These are phyloP conservation scores for Drosophila pseudotalamancana DNA, from an alignment of 2,888 invertebrate genomes.

Conservation along the genomic window DNA sequence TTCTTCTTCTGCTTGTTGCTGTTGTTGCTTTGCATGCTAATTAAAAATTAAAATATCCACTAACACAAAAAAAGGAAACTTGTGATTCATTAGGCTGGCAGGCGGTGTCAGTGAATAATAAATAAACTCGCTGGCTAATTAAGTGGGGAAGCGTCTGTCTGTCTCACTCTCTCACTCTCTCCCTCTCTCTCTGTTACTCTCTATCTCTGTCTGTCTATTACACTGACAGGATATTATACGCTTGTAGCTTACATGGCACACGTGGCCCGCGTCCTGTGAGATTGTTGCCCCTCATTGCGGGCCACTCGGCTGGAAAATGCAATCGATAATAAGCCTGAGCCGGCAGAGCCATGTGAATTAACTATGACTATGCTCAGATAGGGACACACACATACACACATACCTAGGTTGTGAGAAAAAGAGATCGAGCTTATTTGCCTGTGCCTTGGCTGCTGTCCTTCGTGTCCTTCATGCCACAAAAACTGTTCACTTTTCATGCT, in stretches of 20 bases:
- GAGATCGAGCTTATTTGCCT: background rate
- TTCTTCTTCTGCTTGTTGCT: no score
- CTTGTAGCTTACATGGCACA: constrained; percentile 71
- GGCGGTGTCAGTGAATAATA: constrained; percentile 75
- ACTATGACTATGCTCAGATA: constrained; percentile 49
- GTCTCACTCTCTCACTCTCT: background rate
- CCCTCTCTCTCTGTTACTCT: background rate
- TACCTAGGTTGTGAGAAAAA: background rate
- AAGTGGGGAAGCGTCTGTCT: constrained; percentile 55
- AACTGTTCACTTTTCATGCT: constrained; percentile 23
- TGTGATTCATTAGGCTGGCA: constrained; percentile 76
- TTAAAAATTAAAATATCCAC: constrained; percentile 78
- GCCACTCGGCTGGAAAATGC: constrained; percentile 60
- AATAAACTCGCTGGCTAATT: constrained; percentile 76
- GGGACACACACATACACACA: background rate
- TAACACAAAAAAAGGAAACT: constrained; percentile 54
- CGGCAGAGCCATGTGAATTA: constrained; percentile 58
- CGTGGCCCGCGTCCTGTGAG: constrained; percentile 62
- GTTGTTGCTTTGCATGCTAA: constrained; percentile 65
- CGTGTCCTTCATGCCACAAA: constrained; percentile 16
- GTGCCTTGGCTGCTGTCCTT: constrained; percentile 2
- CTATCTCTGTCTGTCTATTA: constrained; percentile 11
- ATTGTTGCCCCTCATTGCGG: constrained; percentile 52
- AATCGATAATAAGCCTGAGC: constrained; percentile 60
- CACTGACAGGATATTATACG: constrained; percentile 57